Evolutionary conservation across 2,113 vertebrate genomes (phyloP), one percentile per base, ranked within the genome.

Genomic region (Lipophrys pholis): DNA sequence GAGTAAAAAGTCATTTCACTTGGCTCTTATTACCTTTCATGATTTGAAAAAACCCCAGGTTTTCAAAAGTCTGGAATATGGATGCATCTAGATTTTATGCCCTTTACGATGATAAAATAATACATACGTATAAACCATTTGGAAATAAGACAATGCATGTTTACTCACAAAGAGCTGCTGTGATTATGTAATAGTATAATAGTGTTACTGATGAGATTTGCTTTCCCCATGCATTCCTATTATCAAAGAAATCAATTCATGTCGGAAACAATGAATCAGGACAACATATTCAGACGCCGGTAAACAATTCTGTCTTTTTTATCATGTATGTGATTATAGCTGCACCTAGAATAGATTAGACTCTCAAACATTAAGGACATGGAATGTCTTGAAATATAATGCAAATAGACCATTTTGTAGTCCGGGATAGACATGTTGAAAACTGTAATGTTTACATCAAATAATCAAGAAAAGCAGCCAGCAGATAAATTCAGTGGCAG

Each of bases 171-270:
- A 69, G 43, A 68, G 57, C 36, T 42, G 30, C 40, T 3, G 0
- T 3, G 11, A 11, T 65, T 66, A 59, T 71, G 60, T 58, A 71
- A 68, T 36, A 15, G 7, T 45, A 17, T 43, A 38, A 55, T 55
- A n/a, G 12, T n/a, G 8, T 38, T 55, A 38, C 53, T 21, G 9
- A 17, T n/a, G 45, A 3, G 6, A 4, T 15, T 48, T 48, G 14
- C 6, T n/a, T 15, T 46, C 36, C 36, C 14, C 35, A 10, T 11
- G 11, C 7, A 35, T 11, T 53, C 10, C 21, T 35, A n/a, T 39
- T 38, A 10, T 48, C 6, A 6, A 7, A 48, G 7, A 48, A 10
- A 21, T 51, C 10, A 39, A 39, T 75, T 67, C n/a, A n/a, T 36
- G 41, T 11, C 16, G 11, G 14, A 35, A 21, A 9, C 5, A 63